Evolutionary conservation across 37 sponge, comb jelly and placozoan genomes (phyloP).

Genomic region (Spongia lamella): DNA sequence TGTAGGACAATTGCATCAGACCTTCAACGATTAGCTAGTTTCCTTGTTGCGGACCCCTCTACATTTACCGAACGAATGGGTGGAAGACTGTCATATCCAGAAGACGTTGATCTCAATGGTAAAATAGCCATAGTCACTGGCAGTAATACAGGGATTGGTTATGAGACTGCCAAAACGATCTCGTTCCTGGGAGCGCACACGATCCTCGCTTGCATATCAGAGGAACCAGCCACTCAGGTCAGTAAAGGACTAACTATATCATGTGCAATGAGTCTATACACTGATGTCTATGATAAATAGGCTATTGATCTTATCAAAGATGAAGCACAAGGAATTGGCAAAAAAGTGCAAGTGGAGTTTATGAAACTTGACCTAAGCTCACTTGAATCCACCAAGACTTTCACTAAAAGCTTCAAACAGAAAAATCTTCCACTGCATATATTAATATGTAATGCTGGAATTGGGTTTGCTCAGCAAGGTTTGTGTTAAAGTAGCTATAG

Average conservation of each 20-base stretch:
- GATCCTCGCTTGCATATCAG: constrained; percentile 69
- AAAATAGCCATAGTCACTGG: constrained; percentile 76
- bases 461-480: no score
- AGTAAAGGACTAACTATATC: no score
- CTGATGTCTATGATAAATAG: constrained; percentile 26
- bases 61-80: no score
- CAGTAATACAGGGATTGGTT: constrained; percentile 78
- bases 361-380: constrained; percentile 74
- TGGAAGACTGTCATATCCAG: constrained; percentile 40
- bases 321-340: constrained; percentile 47
- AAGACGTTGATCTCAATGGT: constrained; percentile 58
- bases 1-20: no score
- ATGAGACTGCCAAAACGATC: constrained; percentile 67
- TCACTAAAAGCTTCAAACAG: constrained; percentile 56
- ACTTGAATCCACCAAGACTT: constrained; percentile 57
- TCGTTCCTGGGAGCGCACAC: constrained; percentile 73
- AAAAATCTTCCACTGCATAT: constrained; percentile 71
- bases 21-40: no score
- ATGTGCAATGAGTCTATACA: no score
- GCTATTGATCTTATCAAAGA: constrained; percentile 51
- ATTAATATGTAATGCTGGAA: constrained; percentile 80
- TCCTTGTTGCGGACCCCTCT: no score
- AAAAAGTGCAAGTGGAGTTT: constrained; percentile 61
- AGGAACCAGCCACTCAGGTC: constrained; percentile 61
- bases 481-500: no score